These are phyloP conservation scores for Coptodon rendalli DNA, from an alignment of 2,113 vertebrate species.

Conservation along the genomic window DNA sequence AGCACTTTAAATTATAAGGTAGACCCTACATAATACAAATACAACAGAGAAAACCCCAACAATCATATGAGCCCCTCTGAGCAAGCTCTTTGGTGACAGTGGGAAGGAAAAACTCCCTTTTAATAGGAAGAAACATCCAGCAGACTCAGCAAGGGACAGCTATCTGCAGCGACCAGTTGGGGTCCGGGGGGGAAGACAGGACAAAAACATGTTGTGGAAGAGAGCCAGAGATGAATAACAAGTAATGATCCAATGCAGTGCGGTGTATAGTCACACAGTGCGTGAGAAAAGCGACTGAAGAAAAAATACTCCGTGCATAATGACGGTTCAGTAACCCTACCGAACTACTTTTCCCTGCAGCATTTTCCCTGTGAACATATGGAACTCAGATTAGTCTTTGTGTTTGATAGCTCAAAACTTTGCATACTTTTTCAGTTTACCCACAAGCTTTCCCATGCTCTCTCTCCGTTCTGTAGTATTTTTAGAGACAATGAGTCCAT, in stretches of 20 bases:
- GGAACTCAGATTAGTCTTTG: neutral
- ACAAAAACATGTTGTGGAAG: neutral
- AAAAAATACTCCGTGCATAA: neutral
- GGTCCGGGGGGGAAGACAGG: neutral
- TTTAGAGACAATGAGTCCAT: slow-evolving; percentile 17
- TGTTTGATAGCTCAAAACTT: neutral
- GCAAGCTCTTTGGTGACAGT: neutral
- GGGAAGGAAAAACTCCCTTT: neutral
- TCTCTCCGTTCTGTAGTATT: slow-evolving; percentile 1
- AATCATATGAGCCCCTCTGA: neutral
- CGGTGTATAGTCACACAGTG: neutral
- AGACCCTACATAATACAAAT: neutral
- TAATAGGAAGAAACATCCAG: neutral
- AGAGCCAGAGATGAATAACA: neutral
- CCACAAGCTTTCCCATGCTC: slow-evolving; percentile 35
- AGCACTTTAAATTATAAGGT: neutral
- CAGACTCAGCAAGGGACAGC: neutral
- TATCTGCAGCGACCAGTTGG: neutral
- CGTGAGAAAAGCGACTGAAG: neutral
- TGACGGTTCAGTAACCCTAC: neutral
- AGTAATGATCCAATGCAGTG: neutral
- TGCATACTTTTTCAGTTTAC: neutral
- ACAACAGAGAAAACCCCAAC: neutral
- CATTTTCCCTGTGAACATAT: neutral
- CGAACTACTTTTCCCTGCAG: neutral